Conservation (phyloP, 2,797 vertebrate species). For the Spea hammondii region DNA sequence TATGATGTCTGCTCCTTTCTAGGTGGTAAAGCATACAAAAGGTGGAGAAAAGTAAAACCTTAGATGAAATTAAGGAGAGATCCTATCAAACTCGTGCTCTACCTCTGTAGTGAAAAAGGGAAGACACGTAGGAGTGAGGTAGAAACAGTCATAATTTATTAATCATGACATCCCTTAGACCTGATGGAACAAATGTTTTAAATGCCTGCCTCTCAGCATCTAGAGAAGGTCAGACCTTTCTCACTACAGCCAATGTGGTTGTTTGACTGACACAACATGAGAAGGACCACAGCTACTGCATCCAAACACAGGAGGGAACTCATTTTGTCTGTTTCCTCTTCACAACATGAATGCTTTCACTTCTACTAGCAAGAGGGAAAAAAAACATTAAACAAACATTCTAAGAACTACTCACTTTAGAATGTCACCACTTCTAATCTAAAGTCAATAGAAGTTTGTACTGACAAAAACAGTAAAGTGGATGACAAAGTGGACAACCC, state of each 20-base stretch:
- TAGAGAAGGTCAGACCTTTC: constrained; percentile 68
- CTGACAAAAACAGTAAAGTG: too few relatives aligned
- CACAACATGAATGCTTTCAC: neutral
- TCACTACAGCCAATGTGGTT: constrained; percentile 35
- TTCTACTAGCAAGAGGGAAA: neutral
- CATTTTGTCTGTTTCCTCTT: neutral
- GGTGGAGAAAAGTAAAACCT: neutral
- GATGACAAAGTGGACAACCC: too few relatives aligned
- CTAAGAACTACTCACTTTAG: constrained; percentile 3
- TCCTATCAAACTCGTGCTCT: constrained; percentile 70
- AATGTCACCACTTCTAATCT: neutral
- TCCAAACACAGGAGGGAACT: constrained; percentile 7
- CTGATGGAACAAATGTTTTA: constrained; percentile 72
- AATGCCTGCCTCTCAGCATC: constrained; percentile 68
- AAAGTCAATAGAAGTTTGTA: neutral
- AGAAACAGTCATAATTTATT: constrained; percentile 81
- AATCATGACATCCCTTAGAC: constrained; percentile 75
- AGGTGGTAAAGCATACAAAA: too few relatives aligned
- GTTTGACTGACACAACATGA: neutral
- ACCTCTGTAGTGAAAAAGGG: constrained; percentile 68
- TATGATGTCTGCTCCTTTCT: neutral
- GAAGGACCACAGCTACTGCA: neutral
- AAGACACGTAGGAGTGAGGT: constrained; percentile 67
- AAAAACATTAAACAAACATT: neutral
- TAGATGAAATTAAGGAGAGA: constrained; percentile 60